Percentiles rank a stretch among this genome's conserved stretches.
phyloP scores from a whole-genome alignment of 2,888 invertebrate genomes.

The Cataglyphis altisquamis region DNA sequence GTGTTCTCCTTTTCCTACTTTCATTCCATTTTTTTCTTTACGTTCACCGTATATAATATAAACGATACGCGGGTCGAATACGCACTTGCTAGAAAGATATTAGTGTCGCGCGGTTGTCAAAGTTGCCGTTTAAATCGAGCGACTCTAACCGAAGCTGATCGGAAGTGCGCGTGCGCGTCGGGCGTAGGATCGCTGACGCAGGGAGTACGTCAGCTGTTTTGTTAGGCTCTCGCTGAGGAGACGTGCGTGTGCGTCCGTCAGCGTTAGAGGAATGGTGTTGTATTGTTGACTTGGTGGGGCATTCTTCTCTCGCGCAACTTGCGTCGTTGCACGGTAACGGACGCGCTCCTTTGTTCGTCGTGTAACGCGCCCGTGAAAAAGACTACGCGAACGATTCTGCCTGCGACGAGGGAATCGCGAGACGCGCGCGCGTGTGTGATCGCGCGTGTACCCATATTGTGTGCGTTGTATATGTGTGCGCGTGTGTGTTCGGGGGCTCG shows the following conservation, averaged over 20 bases:
- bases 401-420: constrained; percentile 1
- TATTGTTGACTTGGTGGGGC: constrained; percentile 72
- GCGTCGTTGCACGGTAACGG: constrained; percentile 51
- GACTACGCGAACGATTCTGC: constrained; percentile 26
- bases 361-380: constrained; percentile 36
- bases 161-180: constrained; percentile 68
- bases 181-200: constrained; percentile 75
- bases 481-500: not conserved
- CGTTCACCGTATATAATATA: not conserved
- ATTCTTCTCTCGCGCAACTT: constrained; percentile 67
- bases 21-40: not conserved
- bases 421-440: not conserved
- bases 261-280: constrained; percentile 66
- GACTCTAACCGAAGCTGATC: not conserved
- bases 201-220: constrained; percentile 83
- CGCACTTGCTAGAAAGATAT: not conserved
- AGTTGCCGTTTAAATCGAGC: constrained; percentile 15
- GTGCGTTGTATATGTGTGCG: not conserved
- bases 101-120: not conserved
- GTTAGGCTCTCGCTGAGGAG: constrained; percentile 65
- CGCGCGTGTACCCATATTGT: not conserved
- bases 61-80: not conserved
- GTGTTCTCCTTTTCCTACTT: not conserved
- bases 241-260: constrained; percentile 68
- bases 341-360: constrained; percentile 74